A percentile compares a stretch with the other conserved stretches of the same genome.
Conservation (phyloP, 2,797 vertebrate genomes). For the Podargus strigoides region DNA sequence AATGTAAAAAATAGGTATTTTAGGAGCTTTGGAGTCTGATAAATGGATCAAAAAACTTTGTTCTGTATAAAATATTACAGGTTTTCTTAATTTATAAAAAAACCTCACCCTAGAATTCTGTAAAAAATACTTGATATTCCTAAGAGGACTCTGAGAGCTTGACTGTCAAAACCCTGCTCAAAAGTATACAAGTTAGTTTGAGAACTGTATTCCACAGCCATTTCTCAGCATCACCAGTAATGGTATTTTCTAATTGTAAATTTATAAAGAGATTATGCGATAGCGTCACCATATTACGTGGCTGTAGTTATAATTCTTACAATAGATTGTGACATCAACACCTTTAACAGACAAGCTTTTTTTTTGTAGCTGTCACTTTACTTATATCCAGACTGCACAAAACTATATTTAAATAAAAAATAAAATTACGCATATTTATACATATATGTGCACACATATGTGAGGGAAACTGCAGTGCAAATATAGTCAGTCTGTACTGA, state of each 20-base stretch:
- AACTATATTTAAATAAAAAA: not conserved
- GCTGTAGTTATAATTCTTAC: not conserved
- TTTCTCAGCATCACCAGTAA: not conserved
- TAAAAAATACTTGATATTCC: not conserved
- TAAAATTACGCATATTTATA: not conserved
- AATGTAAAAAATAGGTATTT: not conserved
- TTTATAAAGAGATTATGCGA: not conserved
- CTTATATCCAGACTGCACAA: not conserved
- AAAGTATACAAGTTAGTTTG: not conserved
- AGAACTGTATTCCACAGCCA: not conserved
- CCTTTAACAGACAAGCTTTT: not conserved
- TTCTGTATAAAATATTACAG: not conserved
- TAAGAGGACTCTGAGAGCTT: not conserved
- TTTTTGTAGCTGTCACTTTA: not conserved
- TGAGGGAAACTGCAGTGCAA: not conserved
- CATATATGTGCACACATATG: not conserved
- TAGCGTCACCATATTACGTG: rapidly evolving
- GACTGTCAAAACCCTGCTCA: not conserved
- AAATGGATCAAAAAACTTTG: not conserved
- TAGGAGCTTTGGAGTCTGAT: not conserved
- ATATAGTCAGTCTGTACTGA: not conserved
- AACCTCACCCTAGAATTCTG: not conserved
- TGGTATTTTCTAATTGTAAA: not conserved
- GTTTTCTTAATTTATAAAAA: not conserved
- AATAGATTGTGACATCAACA: not conserved